A percentile compares a stretch with the other conserved stretches of the same genome.
These are phyloP conservation scores for Hylaeus volcanicus DNA, from an alignment of 1,140 invertebrate species.

Conservation along the genomic window DNA sequence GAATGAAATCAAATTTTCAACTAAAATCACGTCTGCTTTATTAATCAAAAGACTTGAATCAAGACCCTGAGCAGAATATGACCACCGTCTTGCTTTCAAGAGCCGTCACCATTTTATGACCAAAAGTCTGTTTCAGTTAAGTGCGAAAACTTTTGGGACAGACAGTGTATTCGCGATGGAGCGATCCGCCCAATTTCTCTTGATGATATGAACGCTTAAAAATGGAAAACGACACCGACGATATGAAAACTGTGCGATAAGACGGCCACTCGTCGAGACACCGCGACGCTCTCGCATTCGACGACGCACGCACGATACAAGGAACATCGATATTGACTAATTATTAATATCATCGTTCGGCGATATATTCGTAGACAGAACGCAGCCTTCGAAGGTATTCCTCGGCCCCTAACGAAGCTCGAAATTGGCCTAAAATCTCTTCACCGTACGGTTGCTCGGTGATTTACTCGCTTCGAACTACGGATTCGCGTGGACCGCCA, in stretches of 20 bases:
- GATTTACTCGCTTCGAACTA: background rate
- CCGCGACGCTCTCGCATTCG: background rate
- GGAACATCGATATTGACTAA: conserved; percentile 41
- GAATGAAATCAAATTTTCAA: too few species aligned
- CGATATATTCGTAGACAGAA: background rate
- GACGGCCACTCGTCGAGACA: conserved; percentile 54
- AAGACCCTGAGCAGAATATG: too few species aligned
- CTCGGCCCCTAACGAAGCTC: background rate
- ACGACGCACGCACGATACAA: background rate
- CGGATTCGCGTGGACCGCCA: background rate
- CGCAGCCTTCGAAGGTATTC: background rate
- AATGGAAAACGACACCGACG: conserved; percentile 70
- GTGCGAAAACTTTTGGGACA: background rate
- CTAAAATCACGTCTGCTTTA: too few species aligned
- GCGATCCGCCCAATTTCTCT: conserved; percentile 24
- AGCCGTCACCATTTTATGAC: too few species aligned
- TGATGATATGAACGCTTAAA: conserved; percentile 75
- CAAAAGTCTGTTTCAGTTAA: too few species aligned
- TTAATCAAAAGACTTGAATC: too few species aligned
- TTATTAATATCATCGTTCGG: conserved; percentile 29
- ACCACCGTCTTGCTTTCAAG: too few species aligned
- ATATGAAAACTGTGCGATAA: conserved; percentile 71
- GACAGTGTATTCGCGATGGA: conserved; percentile 34
- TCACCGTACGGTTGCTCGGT: background rate
- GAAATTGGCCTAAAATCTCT: background rate